Percentiles rank a stretch among this genome's conserved stretches.
Conservation (phyloP, 2,797 vertebrate genomes). For the Lateolabrax maculatus region DNA sequence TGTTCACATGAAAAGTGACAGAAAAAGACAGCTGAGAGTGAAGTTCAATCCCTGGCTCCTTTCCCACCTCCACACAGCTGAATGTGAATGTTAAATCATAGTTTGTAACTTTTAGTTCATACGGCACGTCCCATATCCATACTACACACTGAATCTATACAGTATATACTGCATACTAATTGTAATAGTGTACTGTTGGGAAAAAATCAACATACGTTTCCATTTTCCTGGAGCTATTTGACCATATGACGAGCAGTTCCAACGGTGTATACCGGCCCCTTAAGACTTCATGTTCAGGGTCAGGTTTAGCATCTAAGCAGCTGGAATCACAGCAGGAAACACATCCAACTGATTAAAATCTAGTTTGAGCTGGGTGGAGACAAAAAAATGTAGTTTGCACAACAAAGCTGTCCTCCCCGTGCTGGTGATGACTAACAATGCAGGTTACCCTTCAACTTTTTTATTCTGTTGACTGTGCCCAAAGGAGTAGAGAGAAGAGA, state of each 20-base stretch:
- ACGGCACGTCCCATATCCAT: no score
- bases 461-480: neutral
- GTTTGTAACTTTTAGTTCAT: no score
- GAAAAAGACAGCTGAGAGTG: no score
- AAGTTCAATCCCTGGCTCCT: no score
- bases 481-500: constrained; percentile 7
- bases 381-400: constrained; percentile 8
- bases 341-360: constrained; percentile 3
- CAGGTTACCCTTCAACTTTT: neutral
- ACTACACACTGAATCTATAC: no score
- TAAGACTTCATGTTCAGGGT: neutral
- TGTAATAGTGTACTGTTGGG: no score
- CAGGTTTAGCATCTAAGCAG: neutral
- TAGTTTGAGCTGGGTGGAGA: neutral
- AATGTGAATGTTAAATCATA: no score
- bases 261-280: neutral
- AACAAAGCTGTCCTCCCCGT: neutral
- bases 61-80: no score
- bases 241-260: neutral
- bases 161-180: no score
- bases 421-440: constrained; percentile 1
- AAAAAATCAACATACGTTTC: no score
- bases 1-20: no score
- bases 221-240: no score
- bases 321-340: neutral